Conservation (phyloP, 2,888 invertebrate species). For the Heteromurus nitidus region DNA sequence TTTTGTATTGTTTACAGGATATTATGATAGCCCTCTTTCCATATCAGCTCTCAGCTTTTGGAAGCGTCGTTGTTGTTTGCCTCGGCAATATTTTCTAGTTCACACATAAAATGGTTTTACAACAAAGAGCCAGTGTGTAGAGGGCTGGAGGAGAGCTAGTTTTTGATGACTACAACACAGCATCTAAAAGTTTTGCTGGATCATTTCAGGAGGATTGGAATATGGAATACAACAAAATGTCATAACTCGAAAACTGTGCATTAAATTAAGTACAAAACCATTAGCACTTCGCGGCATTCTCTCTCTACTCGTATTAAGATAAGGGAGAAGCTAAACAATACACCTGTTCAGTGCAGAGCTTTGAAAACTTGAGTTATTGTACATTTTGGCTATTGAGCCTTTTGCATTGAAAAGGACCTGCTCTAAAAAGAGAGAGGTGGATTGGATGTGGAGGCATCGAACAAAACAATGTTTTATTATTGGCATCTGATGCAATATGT, state of each 20-base stretch:
- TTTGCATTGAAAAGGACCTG: not conserved
- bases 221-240: conserved; percentile 35
- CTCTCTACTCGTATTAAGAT: not conserved
- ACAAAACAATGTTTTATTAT: conserved; percentile 33
- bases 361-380: not conserved
- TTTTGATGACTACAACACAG: not conserved
- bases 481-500: conserved; percentile 52
- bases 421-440: not conserved
- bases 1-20: conserved; percentile 25
- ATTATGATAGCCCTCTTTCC: conserved; percentile 28
- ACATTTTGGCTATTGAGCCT: conserved; percentile 8
- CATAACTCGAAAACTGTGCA: conserved; percentile 51
- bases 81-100: conserved; percentile 17
- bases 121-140: conserved; percentile 36
- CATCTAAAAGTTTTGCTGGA: not conserved
- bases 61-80: not conserved
- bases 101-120: not conserved
- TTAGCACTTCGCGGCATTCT: conserved; percentile 42
- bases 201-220: conserved; percentile 17
- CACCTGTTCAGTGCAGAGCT: conserved; percentile 37
- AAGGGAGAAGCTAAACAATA: conserved; percentile 37
- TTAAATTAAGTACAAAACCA: conserved; percentile 36
- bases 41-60: not conserved
- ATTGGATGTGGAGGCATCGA: not conserved
- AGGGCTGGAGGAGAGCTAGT: not conserved